phyloP scores from a whole-genome alignment of 37 sponge, comb jelly and placozoan species.

The Ephydatia muelleri region DNA sequence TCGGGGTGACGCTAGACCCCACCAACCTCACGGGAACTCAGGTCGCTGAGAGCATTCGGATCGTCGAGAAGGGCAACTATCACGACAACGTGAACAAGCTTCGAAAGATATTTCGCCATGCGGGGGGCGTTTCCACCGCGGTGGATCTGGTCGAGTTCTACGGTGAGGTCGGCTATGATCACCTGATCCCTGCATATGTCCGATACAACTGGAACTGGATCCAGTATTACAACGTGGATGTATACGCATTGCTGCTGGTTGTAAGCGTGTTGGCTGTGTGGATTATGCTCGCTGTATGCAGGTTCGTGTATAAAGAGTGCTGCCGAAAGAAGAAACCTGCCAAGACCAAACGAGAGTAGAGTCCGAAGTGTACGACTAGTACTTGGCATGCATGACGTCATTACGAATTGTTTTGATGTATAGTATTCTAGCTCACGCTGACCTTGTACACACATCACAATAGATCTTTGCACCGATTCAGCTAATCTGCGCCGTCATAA shows the following conservation, averaged over 20 bases:
- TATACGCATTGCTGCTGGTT: slow-evolving; percentile 5
- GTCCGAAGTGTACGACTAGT: too few relatives aligned
- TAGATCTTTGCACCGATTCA: too few relatives aligned
- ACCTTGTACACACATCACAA: too few relatives aligned
- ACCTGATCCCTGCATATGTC: slow-evolving; percentile 52
- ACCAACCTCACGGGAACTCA: neutral
- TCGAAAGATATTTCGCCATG: slow-evolving; percentile 6
- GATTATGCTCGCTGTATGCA: too few relatives aligned
- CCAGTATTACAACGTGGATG: slow-evolving; percentile 54
- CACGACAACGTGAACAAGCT: neutral
- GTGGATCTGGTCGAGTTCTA: slow-evolving; percentile 60
- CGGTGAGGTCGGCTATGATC: slow-evolving; percentile 33
- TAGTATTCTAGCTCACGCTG: too few relatives aligned
- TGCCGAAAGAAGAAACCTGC: too few relatives aligned
- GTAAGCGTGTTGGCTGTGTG: neutral
- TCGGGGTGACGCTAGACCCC: slow-evolving; percentile 11
- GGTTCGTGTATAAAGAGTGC: too few relatives aligned
- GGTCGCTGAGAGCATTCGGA: neutral
- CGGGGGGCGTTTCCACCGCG: slow-evolving; percentile 40
- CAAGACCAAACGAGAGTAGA: too few relatives aligned
- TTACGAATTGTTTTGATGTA: too few relatives aligned
- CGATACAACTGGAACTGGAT: slow-evolving; percentile 64
- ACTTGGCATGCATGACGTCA: too few relatives aligned
- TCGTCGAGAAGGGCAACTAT: neutral
- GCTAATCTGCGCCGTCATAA: too few relatives aligned